Percentiles rank a stretch among this genome's conserved stretches.
phyloP scores from a whole-genome alignment of 1,140 invertebrate species.

The Drosophila pallidifrons region DNA sequence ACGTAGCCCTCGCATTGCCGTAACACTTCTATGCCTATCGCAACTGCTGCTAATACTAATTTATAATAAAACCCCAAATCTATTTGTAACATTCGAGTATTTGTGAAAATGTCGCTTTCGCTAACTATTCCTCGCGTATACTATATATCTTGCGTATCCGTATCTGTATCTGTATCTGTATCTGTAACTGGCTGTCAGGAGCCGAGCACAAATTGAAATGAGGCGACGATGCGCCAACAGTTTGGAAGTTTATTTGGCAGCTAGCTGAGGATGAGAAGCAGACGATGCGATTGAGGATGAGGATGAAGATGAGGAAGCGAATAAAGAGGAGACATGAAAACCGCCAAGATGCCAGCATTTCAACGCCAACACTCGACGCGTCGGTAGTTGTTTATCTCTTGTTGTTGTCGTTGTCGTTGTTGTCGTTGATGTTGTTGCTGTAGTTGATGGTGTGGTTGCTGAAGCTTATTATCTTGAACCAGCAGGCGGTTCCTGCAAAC shows the following conservation, averaged over 20 bases:
- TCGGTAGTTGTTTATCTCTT: slow-evolving; percentile 65
- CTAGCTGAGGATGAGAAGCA: slow-evolving; percentile 11
- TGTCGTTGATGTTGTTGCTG: slow-evolving; percentile 10
- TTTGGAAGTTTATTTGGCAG: slow-evolving; percentile 81
- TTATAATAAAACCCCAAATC: slow-evolving; percentile 35
- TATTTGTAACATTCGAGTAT: slow-evolving; percentile 25
- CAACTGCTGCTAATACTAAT: slow-evolving; percentile 21
- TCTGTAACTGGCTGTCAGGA: slow-evolving; percentile 53
- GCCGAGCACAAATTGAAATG: slow-evolving; percentile 52
- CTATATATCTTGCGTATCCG: slow-evolving; percentile 17
- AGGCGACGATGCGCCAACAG: slow-evolving; percentile 77
- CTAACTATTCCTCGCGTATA: slow-evolving; percentile 39
- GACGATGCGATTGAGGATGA: slow-evolving; percentile 6
- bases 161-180: slow-evolving; percentile 18
- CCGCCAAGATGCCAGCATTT: slow-evolving; percentile 56
- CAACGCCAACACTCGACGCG: slow-evolving; percentile 38
- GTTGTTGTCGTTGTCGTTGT: slow-evolving; percentile 9
- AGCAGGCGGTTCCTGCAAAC: slow-evolving; percentile 43
- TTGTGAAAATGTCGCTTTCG: slow-evolving; percentile 27
- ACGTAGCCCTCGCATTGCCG: slow-evolving; percentile 1
- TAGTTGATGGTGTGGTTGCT: slow-evolving; percentile 15
- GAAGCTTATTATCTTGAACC: slow-evolving; percentile 64
- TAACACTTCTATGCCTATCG: background rate
- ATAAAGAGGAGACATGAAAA: slow-evolving; percentile 30
- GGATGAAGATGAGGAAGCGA: slow-evolving; percentile 15